phyloP scores from a whole-genome alignment of 1,140 invertebrate genomes.

The Cataglyphis hispanica region DNA sequence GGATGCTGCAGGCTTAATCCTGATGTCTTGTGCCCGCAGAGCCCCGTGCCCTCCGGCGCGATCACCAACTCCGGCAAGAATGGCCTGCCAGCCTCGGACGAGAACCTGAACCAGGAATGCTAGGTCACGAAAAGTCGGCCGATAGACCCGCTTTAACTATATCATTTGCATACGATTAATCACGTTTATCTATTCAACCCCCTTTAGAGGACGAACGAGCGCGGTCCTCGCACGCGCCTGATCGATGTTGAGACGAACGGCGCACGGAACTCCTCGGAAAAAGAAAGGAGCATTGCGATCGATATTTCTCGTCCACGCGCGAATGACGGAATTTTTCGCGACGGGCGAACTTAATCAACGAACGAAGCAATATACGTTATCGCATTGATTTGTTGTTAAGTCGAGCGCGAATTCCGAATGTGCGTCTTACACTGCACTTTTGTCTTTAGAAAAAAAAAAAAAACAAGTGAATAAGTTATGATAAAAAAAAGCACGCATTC shows the following conservation, averaged over 20 bases:
- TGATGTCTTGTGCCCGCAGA: conserved; percentile 87
- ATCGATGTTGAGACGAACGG: background rate
- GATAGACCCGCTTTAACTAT: conserved; percentile 70
- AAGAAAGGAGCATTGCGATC: background rate
- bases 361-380: conserved; percentile 23
- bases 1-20: conserved; percentile 66
- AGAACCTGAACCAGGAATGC: conserved; percentile 90
- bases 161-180: conserved; percentile 74
- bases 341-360: conserved; percentile 27
- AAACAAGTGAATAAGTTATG: background rate
- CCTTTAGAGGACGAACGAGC: conserved; percentile 42
- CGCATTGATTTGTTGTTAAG: conserved; percentile 15
- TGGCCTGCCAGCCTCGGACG: conserved; percentile 88
- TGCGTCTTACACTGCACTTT: background rate
- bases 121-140: conserved; percentile 78
- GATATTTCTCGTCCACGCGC: conserved; percentile 11
- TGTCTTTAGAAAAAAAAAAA: background rate
- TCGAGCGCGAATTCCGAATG: background rate
- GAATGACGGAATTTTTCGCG: conserved; percentile 25
- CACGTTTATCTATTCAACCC: conserved; percentile 63
- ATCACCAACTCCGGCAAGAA: conserved; percentile 86
- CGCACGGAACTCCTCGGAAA: conserved; percentile 13
- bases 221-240: conserved; percentile 26
- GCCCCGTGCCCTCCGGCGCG: conserved; percentile 88
- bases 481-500: background rate